Percentiles rank a stretch among this genome's conserved stretches.
Conservation (phyloP, 2,113 vertebrate genomes). For the Thunnus maccoyii region DNA sequence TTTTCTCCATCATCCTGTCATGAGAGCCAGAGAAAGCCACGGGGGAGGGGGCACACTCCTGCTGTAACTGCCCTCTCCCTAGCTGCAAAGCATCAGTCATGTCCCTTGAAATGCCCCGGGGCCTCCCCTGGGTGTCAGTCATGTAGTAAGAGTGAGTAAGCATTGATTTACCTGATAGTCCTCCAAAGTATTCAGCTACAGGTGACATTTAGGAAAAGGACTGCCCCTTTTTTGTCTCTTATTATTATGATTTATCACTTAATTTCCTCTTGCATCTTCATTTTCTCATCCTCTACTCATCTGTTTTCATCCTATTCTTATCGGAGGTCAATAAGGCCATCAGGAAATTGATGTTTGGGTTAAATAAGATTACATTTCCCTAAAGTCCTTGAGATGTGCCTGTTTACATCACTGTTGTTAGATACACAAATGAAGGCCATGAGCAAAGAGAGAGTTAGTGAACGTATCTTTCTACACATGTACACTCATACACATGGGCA, state of each 20-base stretch:
- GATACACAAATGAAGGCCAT: not conserved
- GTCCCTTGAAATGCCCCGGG: not conserved
- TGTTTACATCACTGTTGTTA: not conserved
- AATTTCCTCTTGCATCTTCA: not conserved
- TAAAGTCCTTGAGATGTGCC: conserved; percentile 9
- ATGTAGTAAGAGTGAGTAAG: not conserved
- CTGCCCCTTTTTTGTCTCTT: not conserved
- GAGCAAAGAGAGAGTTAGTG: conserved; percentile 4
- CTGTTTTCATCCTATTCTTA: not conserved
- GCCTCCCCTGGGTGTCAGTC: not conserved
- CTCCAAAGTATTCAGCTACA: not conserved
- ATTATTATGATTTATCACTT: not conserved
- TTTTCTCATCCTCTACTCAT: not conserved
- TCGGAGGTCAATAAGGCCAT: conserved; percentile 4
- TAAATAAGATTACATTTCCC: conserved; percentile 13
- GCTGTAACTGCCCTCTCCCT: not conserved
- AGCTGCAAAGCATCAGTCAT: conserved; percentile 23
- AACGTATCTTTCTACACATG: not conserved
- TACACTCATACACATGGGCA: too few relatives aligned
- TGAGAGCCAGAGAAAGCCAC: conserved; percentile 5
- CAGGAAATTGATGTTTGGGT: conserved; percentile 2
- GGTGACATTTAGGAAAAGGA: not conserved
- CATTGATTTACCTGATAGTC: not conserved
- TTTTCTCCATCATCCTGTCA: conserved; percentile 51
- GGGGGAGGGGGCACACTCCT: not conserved